Base-by-base conservation (phyloP, 2,797 vertebrate genomes). In the Sandelia bainsii region DNA sequence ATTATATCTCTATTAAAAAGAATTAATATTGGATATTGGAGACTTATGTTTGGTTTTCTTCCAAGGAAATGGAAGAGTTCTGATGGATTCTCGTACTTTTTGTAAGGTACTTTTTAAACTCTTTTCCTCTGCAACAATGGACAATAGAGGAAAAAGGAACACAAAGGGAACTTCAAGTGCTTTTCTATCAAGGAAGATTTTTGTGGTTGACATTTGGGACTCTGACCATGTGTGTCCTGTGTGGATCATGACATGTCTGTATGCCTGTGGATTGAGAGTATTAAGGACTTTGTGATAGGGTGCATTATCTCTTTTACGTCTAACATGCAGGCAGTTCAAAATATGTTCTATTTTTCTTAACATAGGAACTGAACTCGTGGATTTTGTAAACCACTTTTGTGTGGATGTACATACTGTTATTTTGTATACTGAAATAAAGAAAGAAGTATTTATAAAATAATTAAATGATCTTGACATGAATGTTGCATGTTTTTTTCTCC, bases 361-460 rank as follows among this genome's bases (percentile, higher is more conserved):
- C 2, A 23, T 91, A 88, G 85, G 85, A 90, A 84, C 87, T 86
- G 86, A 90, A 89, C 85, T 86, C 86, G 39, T 88, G 85, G 87
- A 88, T 93, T 92, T 94, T 92, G 86, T 95, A 94, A 96, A 96
- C 96, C 97, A 97, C 96, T 96, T 92, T 89, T 90, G 92, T 87
- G 96, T 96, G 96, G 95, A 92, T 98, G 97, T 98, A 98, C 93
- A 96, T 97, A 96, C 95, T 96, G 93, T 95, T 93, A 95, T 96
- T 96, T 95, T 96, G 93, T 97, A 96, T 93, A 94, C 94, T 91
- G 95, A 96, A 97, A 96, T 94, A 95, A 96, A 95, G 89, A 94
- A 89, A 95, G 93, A 96, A 96, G 93, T 99, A 98, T 98, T 99
- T 99, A 98, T 98, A 94, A 97, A 95, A 94, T 95, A 95, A 94